phyloP scores from a whole-genome alignment of 2,797 vertebrate genomes.

The Tenualosa thibaudeaui region DNA sequence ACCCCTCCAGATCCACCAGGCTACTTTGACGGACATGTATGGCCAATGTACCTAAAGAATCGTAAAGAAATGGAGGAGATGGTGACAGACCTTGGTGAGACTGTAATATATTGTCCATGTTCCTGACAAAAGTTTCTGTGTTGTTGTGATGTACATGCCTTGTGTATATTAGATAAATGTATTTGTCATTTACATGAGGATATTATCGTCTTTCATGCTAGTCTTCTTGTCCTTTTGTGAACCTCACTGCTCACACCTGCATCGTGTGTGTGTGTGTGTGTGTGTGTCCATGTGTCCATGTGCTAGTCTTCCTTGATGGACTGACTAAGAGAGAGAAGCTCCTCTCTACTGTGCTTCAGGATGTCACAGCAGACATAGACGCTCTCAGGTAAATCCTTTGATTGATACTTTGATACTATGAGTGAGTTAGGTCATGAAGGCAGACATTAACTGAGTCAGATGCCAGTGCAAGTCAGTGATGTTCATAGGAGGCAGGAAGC shows the following conservation, averaged over 20 bases:
- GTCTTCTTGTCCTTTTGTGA: background rate
- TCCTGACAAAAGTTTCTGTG: background rate
- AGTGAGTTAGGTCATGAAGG: background rate
- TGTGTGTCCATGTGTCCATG: background rate
- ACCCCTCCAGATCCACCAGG: constrained; percentile 84
- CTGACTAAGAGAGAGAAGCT: background rate
- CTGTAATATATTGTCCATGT: background rate
- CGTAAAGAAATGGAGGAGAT: constrained; percentile 76
- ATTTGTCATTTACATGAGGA: background rate
- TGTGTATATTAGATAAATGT: background rate
- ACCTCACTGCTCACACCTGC: background rate
- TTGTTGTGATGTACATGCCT: background rate
- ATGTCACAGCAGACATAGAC: background rate
- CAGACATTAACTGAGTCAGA: background rate
- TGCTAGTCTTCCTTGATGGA: background rate
- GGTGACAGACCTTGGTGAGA: constrained; percentile 75
- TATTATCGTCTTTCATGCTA: background rate
- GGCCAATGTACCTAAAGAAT: constrained; percentile 93
- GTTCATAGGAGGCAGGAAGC: background rate
- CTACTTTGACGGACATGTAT: constrained; percentile 89
- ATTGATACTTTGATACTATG: too few species aligned
- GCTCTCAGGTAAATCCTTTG: background rate
- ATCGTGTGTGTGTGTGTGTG: background rate
- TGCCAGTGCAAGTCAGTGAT: background rate
- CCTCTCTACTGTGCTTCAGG: background rate